Percentiles rank a stretch among this genome's conserved stretches.
Evolutionary conservation across 2,797 vertebrate species (phyloP).

Genomic region (Acrocephalus scirpaceus): DNA sequence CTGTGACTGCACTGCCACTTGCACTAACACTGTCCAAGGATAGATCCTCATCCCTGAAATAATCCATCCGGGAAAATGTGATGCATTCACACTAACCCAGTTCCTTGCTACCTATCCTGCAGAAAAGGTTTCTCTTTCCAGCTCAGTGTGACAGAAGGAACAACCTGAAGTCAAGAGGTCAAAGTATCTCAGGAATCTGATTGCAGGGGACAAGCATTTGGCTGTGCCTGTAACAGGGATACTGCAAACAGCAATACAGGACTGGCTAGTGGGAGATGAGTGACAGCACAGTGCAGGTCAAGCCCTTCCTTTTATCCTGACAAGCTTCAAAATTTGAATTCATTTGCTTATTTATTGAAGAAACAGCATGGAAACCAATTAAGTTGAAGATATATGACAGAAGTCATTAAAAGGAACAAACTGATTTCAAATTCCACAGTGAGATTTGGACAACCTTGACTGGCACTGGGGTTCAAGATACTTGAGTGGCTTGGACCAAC

Average conservation of each 20-base stretch:
- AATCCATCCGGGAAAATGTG: not conserved
- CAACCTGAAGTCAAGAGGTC: not conserved
- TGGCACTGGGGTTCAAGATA: not conserved
- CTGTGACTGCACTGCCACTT: not conserved
- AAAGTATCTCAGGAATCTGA: not conserved
- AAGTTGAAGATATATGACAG: not conserved
- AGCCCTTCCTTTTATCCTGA: not conserved
- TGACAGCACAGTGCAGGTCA: not conserved
- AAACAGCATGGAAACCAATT: not conserved
- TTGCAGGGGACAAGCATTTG: not conserved
- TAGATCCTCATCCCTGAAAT: not conserved
- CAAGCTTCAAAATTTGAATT: not conserved
- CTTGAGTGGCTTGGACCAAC: not conserved
- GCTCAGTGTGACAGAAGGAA: not conserved
- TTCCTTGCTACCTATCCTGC: not conserved
- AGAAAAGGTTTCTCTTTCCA: not conserved
- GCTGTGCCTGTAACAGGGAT: not conserved
- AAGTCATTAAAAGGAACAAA: not conserved
- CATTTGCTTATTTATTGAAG: not conserved
- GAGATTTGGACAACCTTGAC: not conserved
- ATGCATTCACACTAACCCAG: not conserved
- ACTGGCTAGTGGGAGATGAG: not conserved
- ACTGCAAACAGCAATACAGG: fast-evolving
- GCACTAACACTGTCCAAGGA: not conserved
- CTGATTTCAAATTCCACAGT: not conserved